Evolutionary conservation across 1,140 invertebrate species (phyloP), one percentile per base, ranked within the genome.

Genomic region (Pararge aegeria): DNA sequence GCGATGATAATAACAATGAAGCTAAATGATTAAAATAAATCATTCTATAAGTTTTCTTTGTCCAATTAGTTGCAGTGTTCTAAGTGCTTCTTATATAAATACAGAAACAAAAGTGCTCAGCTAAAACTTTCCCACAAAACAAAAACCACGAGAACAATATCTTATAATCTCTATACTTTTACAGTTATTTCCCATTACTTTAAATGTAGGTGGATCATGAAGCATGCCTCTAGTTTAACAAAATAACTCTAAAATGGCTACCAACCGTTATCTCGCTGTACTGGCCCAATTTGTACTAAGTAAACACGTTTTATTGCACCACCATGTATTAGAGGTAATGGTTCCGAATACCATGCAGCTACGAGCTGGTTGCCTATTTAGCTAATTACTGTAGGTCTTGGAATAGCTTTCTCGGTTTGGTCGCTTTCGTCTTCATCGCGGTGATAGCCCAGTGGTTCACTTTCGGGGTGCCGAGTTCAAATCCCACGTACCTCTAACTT

Each of bases 121-220:
- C 13, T 16, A 12, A 20, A 9, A 5, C 20, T 34, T 52, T 52
- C 27, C 27, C 30, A 34, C 27, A 30, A 30, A 29, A 50, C 27
- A 15, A 52, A 52, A 34, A 7, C 1, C 16, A 37, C 16, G n/a
- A 52, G 21, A 19, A 16, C 19, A 20, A 52, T 52, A 19, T 52
- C 49, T 52, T 37, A n/a, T 37, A 52, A 52, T 52, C 49, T 34
- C 29, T 13, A 34, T 29, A 12, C 24, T 37, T 54, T 54, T 46
- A 55, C 53, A 27, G 53, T 55, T 55, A 46, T 24, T 30, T 24
- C 49, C 40, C 40, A 55, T 55, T 44, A 55, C 53, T 44, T 55
- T 55, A 55, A 55, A 49, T 49, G 46, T 49, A 49, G 46, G 21
- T 46, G 53, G 24, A 46, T 44, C 53, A 44, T 46, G 53, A 30